phyloP scores from a whole-genome alignment of 2,797 vertebrate species.

The Rhadinocentrus ornatus region DNA sequence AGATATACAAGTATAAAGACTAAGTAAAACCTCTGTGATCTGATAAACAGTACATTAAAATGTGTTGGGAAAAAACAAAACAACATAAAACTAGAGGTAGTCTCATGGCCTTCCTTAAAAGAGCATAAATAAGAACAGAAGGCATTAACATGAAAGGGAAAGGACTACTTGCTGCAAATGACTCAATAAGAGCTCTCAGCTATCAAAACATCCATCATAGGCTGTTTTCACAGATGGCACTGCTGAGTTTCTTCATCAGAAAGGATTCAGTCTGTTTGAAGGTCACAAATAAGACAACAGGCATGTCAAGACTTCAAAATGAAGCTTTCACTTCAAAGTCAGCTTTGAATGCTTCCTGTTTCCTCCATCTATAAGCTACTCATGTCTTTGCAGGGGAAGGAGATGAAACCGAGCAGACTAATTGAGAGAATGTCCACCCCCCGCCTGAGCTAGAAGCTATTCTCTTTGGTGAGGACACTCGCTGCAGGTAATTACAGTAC shows the following conservation, averaged over 20 bases:
- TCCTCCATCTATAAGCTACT: constrained; percentile 26
- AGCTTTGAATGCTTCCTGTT: constrained; percentile 36
- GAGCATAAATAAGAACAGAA: constrained; percentile 13
- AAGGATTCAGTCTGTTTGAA: constrained; percentile 43
- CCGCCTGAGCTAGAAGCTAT: constrained; percentile 58
- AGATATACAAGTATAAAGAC: background rate
- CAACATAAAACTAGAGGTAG: background rate
- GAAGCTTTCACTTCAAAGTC: constrained; percentile 42
- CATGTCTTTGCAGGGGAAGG: constrained; percentile 45
- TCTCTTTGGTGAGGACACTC: constrained; percentile 70
- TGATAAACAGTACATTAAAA: constrained; percentile 2
- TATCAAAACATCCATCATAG: constrained; percentile 43
- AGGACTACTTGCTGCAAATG: constrained; percentile 41
- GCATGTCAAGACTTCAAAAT: constrained; percentile 41
- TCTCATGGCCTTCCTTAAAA: background rate
- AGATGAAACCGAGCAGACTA: constrained; percentile 71
- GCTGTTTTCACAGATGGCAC: constrained; percentile 42
- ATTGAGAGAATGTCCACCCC: constrained; percentile 75
- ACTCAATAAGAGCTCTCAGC: constrained; percentile 55
- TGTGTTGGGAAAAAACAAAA: constrained; percentile 4
- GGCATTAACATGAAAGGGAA: constrained; percentile 33
- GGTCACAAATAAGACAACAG: constrained; percentile 40
- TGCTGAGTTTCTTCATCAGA: constrained; percentile 32
- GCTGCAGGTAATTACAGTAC: constrained; percentile 74
- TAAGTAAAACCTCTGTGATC: background rate